Evolutionary conservation across 2,888 invertebrate species (phyloP).

Genomic region (Rhagonycha fulva): DNA sequence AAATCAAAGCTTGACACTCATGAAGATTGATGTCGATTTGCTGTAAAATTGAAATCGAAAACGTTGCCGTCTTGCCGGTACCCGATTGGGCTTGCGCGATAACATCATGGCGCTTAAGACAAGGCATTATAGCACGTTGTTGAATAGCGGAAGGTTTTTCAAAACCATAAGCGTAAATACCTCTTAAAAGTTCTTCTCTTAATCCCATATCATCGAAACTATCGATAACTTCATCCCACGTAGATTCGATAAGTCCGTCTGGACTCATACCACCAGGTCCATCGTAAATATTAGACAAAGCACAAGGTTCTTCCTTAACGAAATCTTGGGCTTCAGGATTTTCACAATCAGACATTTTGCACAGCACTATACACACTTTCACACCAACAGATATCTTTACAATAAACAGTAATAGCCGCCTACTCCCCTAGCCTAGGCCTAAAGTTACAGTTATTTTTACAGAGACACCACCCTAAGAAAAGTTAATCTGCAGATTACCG

Average conservation of each 20-base stretch:
- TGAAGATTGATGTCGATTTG: slow-evolving; percentile 88
- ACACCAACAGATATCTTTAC: no score
- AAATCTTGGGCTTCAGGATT: no score
- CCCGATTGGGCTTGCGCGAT: slow-evolving; percentile 99
- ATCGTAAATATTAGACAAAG: slow-evolving; percentile 70
- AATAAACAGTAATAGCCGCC: no score
- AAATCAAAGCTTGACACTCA: slow-evolving; percentile 95
- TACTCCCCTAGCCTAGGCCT: no score
- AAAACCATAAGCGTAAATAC: slow-evolving; percentile 99
- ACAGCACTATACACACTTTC: no score
- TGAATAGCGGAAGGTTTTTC: slow-evolving; percentile 99
- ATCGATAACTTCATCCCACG: slow-evolving; percentile 91
- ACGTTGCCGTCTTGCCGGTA: slow-evolving; percentile 99
- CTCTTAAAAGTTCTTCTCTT: slow-evolving; percentile 92
- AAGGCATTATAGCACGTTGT: slow-evolving; percentile 98
- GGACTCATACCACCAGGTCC: slow-evolving; percentile 89
- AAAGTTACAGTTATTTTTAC: no score
- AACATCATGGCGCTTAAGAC: slow-evolving; percentile 93
- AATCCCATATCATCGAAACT: slow-evolving; percentile 99
- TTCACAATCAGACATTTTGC: no score
- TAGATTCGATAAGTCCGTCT: slow-evolving; percentile 90
- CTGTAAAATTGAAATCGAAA: slow-evolving; percentile 98
- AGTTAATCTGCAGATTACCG: no score
- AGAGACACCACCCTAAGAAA: no score
- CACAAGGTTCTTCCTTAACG: slow-evolving; percentile 71